Evolutionary conservation across 2,888 invertebrate species (phyloP), one percentile per base, ranked within the genome.

Genomic region (Calameuta pallipes): DNA sequence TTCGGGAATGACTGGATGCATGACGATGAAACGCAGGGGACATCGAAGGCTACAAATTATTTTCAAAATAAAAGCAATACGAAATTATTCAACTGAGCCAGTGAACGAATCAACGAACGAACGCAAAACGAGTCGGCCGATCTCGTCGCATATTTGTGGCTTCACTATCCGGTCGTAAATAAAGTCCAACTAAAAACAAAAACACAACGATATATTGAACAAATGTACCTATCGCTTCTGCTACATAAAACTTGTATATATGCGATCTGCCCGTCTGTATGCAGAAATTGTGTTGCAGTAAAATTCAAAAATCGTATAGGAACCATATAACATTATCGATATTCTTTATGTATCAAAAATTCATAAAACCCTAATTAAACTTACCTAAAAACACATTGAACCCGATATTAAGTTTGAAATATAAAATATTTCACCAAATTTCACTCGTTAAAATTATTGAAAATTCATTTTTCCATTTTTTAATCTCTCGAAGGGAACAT

Each of bases 161-260:
- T 86, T 86, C 82, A 85, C 87, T 87, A 88, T 90, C 89, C 90
- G 88, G 88, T 90, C 89, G 89, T 90, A 91, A 91, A 91, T 90
- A 91, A 90, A 91, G 88, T 88, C 85, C 82, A 82, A 84, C 84
- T 85, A 85, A 89, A 90, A 90, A 91, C 87, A 89, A 90, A 88
- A 89, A 89, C 86, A 88, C 85, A 85, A 85, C 87, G 88, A 89
- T 90, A 89, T 89, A 90, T 89, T 89, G 89, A 90, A 90, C 89
- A 89, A 91, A 90, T 87, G 89, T 88, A 89, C 85, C 88, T 88
- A 90, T 91, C 90, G 89, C 88, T 91, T 91, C 90, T 90, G 90
- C 88, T 90, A 90, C 91, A 91, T 91, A 91, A 91, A 91, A 86
- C 87, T 31, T 71, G 13, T 56, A 56, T 23, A 23, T 56, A 56